Evolutionary conservation across 2,888 invertebrate genomes (phyloP), one percentile per base, ranked within the genome.

Genomic region (Pinctada fucata): DNA sequence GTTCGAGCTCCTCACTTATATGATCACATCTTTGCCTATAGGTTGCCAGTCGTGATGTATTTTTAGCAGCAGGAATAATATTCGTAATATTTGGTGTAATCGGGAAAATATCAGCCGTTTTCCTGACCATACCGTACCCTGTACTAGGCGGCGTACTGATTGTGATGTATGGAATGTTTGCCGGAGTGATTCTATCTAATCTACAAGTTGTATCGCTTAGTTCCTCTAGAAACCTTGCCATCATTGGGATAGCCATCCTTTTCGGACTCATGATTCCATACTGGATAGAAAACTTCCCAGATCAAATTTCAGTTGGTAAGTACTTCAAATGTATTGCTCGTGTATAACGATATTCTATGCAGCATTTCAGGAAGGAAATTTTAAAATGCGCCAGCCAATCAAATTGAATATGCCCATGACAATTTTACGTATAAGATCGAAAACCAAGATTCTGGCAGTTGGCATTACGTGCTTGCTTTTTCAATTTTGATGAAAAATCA

Each of bases 221-320:
- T 91, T 96, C 96, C 63, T 94, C 97, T 0, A 94, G 97, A 72
- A 97, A 97, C 93, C 94, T 97, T 72, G 97, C 97, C 91, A 96
- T 97, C 85, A 94, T 97, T 52, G 97, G 97, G 48, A 95, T 97
- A 88, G 96, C 97, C 3, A 94, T 97, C 81, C 96, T 97, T 93
- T 95, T 97, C 86, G 97, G 97, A 2, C 91, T 97, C 93, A 94
- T 91, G 83, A 86, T 92, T 1, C 88, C 89, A 0, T 66, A 83
- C 65, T 88, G 86, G 87, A 71, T 88, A n/a, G 82, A 83, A 63
- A 79, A 75, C 4, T 83, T 82, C 68, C 85, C 86, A 2, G 75
- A 80, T 2, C 83, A 78, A 45, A 81, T 90, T 5, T 48, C 85
- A 10, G 88, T 89, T 72, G 90, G 90, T 83, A 51, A 3, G 45